Conservation (phyloP, 1,140 invertebrate species). For the Calephelis nemesis region DNA sequence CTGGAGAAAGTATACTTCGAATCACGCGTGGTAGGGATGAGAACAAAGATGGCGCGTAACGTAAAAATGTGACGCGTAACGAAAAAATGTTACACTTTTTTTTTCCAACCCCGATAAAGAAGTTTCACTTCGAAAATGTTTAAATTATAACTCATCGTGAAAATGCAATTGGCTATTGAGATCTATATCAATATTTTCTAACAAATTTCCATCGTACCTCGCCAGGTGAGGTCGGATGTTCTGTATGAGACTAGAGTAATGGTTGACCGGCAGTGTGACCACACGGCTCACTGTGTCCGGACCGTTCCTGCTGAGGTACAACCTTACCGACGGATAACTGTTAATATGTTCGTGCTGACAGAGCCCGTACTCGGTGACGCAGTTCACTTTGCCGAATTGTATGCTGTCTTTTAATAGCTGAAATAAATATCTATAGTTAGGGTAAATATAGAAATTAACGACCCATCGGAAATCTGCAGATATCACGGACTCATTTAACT, state of each 20-base stretch:
- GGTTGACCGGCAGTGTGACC: slow-evolving; percentile 41
- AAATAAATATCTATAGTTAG: slow-evolving; percentile 26
- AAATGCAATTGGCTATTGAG: slow-evolving; percentile 34
- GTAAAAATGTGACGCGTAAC: background rate
- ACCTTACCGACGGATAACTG: slow-evolving; percentile 51
- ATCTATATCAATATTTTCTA: slow-evolving; percentile 37
- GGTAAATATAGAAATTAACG: background rate
- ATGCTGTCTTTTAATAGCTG: slow-evolving; percentile 54
- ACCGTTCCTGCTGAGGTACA: slow-evolving; percentile 47
- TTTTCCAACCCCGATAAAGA: too few species aligned
- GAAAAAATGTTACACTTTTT: too few species aligned
- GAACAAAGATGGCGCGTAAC: too few species aligned
- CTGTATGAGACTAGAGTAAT: slow-evolving; percentile 42
- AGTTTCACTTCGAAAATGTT: too few species aligned
- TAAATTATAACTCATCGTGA: slow-evolving; percentile 55
- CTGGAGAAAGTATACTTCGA: too few species aligned
- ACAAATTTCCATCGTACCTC: slow-evolving; percentile 41
- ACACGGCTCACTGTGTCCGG: slow-evolving; percentile 40
- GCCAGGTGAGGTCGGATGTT: slow-evolving; percentile 49
- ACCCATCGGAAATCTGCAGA: too few species aligned
- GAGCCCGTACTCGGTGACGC: slow-evolving; percentile 49
- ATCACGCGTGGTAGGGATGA: too few species aligned
- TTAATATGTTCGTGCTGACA: slow-evolving; percentile 64
- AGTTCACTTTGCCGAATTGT: slow-evolving; percentile 65
- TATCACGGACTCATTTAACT: too few species aligned